Conservation (phyloP, 2,888 invertebrate genomes). For the Mythimna ferrago region DNA sequence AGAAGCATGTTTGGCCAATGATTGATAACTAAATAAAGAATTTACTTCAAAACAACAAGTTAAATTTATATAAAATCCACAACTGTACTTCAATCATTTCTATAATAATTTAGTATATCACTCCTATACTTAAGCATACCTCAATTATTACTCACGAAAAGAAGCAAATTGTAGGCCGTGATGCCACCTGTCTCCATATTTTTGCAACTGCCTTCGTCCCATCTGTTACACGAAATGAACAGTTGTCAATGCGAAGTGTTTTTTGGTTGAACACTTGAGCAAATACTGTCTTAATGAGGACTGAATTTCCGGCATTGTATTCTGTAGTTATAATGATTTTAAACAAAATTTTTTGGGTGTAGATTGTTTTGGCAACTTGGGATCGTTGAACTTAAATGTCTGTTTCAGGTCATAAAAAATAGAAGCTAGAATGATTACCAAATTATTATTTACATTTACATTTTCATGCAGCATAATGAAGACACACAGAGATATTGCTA, state of each 20-base stretch:
- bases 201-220: conserved; percentile 59
- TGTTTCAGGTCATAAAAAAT: neutral
- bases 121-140: conserved; percentile 40
- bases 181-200: conserved; percentile 66
- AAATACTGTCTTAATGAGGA: conserved; percentile 54
- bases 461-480: neutral
- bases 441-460: neutral
- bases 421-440: neutral
- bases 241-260: conserved; percentile 59
- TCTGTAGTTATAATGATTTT: conserved; percentile 29
- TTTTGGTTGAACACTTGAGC: conserved; percentile 58
- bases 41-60: neutral
- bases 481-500: conserved; percentile 1
- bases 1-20: conserved; percentile 2
- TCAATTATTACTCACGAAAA: conserved; percentile 57
- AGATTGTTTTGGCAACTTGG: neutral
- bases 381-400: conserved; percentile 7
- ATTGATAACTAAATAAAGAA: too few species aligned
- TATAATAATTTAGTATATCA: conserved; percentile 29
- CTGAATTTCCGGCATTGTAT: conserved; percentile 33
- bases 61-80: conserved; percentile 1
- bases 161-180: conserved; percentile 63
- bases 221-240: conserved; percentile 66
- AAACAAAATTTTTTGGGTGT: neutral
- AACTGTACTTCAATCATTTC: conserved; percentile 7